phyloP scores from a whole-genome alignment of 2,797 vertebrate species.

The Mormyrus hasselquistii region DNA sequence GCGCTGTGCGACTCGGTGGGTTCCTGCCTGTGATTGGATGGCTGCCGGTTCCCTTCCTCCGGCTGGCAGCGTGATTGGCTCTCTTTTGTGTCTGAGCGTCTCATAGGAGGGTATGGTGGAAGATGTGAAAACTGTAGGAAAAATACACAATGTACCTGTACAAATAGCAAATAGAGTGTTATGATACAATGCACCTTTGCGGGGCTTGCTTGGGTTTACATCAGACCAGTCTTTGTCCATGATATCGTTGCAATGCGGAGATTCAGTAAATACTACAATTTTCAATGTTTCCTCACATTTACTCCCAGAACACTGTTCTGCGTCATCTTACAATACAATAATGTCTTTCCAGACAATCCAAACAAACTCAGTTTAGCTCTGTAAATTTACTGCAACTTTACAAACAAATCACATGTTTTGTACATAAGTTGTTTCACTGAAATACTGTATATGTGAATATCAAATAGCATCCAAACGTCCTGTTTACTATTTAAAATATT shows the following conservation, averaged over 20 bases:
- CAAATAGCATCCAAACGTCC: background rate
- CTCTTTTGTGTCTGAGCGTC: background rate
- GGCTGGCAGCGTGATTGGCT: background rate
- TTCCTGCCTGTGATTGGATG: background rate
- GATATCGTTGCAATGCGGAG: background rate
- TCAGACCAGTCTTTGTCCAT: background rate
- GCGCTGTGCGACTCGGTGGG: background rate
- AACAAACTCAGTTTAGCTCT: background rate
- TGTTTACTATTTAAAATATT: background rate
- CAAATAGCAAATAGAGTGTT: background rate
- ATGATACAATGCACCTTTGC: background rate
- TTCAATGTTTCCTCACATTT: background rate
- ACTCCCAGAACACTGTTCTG: background rate
- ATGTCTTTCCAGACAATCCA: background rate
- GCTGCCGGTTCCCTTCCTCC: background rate
- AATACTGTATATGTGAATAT: background rate
- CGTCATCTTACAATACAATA: background rate
- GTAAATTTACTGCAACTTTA: background rate
- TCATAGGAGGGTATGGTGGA: background rate
- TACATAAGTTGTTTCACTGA: background rate
- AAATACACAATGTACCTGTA: background rate
- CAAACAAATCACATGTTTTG: background rate
- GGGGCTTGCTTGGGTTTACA: background rate
- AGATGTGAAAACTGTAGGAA: background rate
- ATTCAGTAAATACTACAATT: background rate